Evolutionary conservation across 2,888 invertebrate genomes (phyloP).

Genomic region (Thelaira solivaga): DNA sequence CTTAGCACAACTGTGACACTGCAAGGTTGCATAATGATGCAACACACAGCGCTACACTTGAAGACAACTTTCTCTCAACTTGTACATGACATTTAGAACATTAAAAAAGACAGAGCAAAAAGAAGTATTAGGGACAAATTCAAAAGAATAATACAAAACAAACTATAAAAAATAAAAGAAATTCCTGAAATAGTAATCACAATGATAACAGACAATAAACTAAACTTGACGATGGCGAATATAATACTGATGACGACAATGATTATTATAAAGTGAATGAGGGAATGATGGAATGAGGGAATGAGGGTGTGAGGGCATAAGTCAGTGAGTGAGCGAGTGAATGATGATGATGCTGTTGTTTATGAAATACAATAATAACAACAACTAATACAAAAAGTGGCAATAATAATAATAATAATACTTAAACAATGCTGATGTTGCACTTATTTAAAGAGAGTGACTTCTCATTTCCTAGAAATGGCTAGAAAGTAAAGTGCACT

Average conservation of each 20-base stretch:
- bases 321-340: not conserved
- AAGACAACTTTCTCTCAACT: no score
- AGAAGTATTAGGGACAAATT: not conserved
- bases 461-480: not conserved
- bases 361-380: not conserved
- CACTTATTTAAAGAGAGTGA: conserved; percentile 21
- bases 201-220: conserved; percentile 25
- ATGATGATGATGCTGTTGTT: not conserved
- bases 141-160: not conserved
- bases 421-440: conserved; percentile 37
- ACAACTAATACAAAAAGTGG: conserved; percentile 5
- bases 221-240: conserved; percentile 13
- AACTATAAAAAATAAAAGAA: conserved; percentile 26
- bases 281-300: no score
- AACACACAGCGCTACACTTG: not conserved
- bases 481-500: conserved; percentile 41
- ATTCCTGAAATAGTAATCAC: conserved; percentile 41
- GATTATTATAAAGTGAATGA: not conserved
- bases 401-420: conserved; percentile 34
- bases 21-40: conserved; percentile 2
- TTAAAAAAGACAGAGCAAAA: conserved; percentile 1
- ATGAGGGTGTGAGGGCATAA: no score
- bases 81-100: conserved; percentile 21
- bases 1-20: not conserved
- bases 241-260: conserved; percentile 9